Evolutionary conservation across 2,113 vertebrate species (phyloP).

Genomic region (Isichthys henryi): DNA sequence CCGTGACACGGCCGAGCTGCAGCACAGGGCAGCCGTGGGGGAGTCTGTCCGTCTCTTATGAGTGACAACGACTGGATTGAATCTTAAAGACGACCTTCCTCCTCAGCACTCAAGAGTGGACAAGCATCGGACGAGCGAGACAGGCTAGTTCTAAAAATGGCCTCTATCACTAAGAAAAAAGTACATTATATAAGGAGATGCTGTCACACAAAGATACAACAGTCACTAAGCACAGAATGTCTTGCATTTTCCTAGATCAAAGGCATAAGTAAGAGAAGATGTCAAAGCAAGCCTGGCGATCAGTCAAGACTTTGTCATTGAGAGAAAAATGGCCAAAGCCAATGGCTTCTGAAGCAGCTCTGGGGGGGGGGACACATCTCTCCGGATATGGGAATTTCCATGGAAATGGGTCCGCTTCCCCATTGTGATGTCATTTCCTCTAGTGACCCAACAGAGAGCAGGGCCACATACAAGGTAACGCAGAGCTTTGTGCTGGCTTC

Average conservation of each 20-base stretch:
- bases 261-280: slow-evolving; percentile 47
- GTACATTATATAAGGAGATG: background rate
- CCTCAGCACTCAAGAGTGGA: slow-evolving; percentile 28
- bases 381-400: background rate
- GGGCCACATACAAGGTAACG: background rate
- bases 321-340: slow-evolving; percentile 40
- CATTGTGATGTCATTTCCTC: background rate
- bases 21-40: background rate
- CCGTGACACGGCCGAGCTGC: background rate
- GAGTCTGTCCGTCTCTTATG: background rate
- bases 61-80: slow-evolving; percentile 15
- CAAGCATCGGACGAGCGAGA: slow-evolving; percentile 53
- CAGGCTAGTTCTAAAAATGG: slow-evolving; percentile 49
- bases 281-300: slow-evolving; percentile 53
- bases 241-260: slow-evolving; percentile 28
- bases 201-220: slow-evolving; percentile 33
- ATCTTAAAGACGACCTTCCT: slow-evolving; percentile 23
- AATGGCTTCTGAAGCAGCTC: slow-evolving; percentile 32
- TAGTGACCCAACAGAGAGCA: background rate
- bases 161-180: slow-evolving; percentile 25
- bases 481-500: background rate
- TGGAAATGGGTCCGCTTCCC: background rate
- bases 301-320: slow-evolving; percentile 41
- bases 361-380: background rate
- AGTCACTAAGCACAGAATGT: slow-evolving; percentile 21